Base-by-base conservation (phyloP, 2,113 vertebrate genomes). In the Hemiprocne comata region DNA sequence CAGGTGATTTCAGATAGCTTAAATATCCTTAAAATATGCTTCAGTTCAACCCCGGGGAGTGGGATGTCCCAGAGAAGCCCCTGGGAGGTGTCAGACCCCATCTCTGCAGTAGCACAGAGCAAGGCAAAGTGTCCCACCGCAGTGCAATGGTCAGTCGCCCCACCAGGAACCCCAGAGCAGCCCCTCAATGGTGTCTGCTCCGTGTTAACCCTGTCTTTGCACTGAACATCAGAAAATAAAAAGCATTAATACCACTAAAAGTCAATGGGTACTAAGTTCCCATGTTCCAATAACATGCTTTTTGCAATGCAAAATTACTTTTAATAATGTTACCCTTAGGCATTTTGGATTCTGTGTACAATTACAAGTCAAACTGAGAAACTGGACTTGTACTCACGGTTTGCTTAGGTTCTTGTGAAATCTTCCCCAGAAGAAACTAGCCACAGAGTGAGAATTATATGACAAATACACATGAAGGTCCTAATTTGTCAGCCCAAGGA, bases 51-150 rank as follows among this genome's bases (percentile, higher is more conserved):
- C 26, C 3, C 1, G 0, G 11, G 44, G 53, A 60, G 29, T 10
- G 20, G n/a, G 17, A 26, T 36, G 31, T 26, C 50, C 25, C 1
- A 1, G 40, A 64, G 70, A 44, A 4, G 17, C 12, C 19, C 0
- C 0, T 1, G 0, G 46, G 5, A 66, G 24, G 10, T 34, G 13
- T 42, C 54, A 65, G 55, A 46, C 13, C 14, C 24, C 7, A 0
- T n/a, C n/a, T 50, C 17, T 76, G 40, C 1, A 2, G 31, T 13
- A 66, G 26, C 28, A 21, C 19, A 29, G 33, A 55, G 24, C 9
- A 48, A n/a, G 46, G 31, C 50, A 75, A 84, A 51, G 8, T 28
- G 9, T 53, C 16, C 48, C 38, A 46, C 31, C 3, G 0, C 23
- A 46, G 23, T 10, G 15, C 34, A 67, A 42, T 19, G 80, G 40